Base-by-base conservation (phyloP, 2,888 invertebrate genomes). In the Chloroclysta siterata region DNA sequence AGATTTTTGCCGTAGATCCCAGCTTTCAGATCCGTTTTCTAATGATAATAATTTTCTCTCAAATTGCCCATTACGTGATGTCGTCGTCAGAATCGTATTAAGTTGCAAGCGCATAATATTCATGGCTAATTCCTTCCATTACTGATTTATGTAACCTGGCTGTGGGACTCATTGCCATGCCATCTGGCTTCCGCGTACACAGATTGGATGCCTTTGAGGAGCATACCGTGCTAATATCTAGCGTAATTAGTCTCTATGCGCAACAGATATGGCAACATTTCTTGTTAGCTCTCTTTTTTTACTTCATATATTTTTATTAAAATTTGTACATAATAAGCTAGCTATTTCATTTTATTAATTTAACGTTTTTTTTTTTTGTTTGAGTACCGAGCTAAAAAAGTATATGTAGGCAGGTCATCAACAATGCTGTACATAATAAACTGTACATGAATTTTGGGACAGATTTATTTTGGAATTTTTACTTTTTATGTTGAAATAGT, bases 111-210 rank as follows among this genome's bases (percentile, higher is more conserved):
- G 72, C 73, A 70, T 70, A 78, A 77, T 74, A 82, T 77, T 80
- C 84, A 81, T 81, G 72, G 79, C 80, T 85, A 84, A 87, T 84
- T 81, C 74, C 79, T 74, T 77, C 56, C 68, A 68, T 71, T 68
- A 65, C 68, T 36, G 59, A 62, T 60, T 59, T 55, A 57, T 56
- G 52, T 61, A 52, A 61, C 63, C 65, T 58, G 53, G 15, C 58
- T 52, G 58, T 11, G 36, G 39, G 53, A 55, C 62, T 60, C 59
- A 61, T 83, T 79, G 80, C 82, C 74, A 72, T 66, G 73, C 80
- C 87, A 88, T 87, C 85, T 88, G 84, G 80, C 80, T 80, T 80
- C 78, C 80, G 80, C 84, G 78, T 82, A 52, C 61, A 58, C 47
- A 58, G 56, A 65, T 65, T 57, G 53, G 57, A 61, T 58, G 51